phyloP scores from a whole-genome alignment of 2,797 vertebrate species.

The Paedocypris micromegethes region DNA sequence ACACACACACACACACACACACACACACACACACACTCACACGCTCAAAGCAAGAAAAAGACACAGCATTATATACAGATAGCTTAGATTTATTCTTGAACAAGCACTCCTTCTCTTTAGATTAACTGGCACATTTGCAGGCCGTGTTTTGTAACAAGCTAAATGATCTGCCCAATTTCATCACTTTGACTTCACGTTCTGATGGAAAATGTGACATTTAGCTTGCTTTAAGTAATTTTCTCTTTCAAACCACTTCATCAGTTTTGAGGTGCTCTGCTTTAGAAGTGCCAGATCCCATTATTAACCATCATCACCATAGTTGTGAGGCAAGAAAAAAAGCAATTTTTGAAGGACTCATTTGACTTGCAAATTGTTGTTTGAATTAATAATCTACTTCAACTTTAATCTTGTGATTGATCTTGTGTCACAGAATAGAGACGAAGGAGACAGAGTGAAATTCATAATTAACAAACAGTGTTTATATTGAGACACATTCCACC shows the following conservation, averaged over 20 bases:
- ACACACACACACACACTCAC: too few relatives aligned
- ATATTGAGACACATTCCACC: too few relatives aligned
- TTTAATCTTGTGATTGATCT: not conserved
- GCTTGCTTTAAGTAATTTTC: constrained; percentile 21
- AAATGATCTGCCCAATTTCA: constrained; percentile 6
- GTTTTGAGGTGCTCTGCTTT: constrained; percentile 3
- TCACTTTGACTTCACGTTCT: constrained; percentile 7
- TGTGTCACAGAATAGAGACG: too few relatives aligned
- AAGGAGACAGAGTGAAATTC: too few relatives aligned
- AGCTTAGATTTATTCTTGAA: not conserved
- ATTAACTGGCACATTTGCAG: constrained; percentile 15
- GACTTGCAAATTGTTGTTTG: constrained; percentile 24
- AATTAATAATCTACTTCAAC: not conserved
- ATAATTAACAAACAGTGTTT: too few relatives aligned
- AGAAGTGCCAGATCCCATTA: constrained; percentile 10
- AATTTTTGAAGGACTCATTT: constrained; percentile 16
- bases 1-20: too few relatives aligned
- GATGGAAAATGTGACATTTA: constrained; percentile 25
- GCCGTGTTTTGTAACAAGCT: constrained; percentile 3
- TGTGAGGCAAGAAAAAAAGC: constrained; percentile 3
- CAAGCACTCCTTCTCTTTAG: not conserved
- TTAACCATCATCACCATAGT: constrained; percentile 25
- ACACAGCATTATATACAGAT: not conserved
- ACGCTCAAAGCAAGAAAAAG: not conserved
- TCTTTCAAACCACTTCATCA: constrained; percentile 17